Percentiles rank a stretch among this genome's conserved stretches.
These are phyloP conservation scores for Nipponia nippon DNA, from an alignment of 2,113 vertebrate species.

Conservation along the genomic window DNA sequence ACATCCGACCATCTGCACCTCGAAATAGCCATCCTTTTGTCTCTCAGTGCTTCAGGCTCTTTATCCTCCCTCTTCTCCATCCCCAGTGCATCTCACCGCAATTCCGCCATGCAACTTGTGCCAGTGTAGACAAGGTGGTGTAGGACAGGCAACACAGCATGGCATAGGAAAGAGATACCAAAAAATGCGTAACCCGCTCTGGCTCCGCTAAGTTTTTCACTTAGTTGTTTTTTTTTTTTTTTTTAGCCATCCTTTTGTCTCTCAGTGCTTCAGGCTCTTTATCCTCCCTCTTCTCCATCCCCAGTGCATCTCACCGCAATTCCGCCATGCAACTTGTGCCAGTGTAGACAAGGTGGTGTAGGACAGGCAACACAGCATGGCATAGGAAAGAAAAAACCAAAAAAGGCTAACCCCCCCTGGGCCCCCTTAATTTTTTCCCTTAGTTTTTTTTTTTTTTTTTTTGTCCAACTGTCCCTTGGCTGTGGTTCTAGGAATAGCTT, in stretches of 20 bases:
- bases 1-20: neutral
- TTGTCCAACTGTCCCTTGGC: neutral
- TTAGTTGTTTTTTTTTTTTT: too few species aligned
- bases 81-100: fast-evolving
- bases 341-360: neutral
- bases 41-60: neutral
- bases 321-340: neutral
- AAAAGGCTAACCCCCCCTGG: too few species aligned
- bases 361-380: neutral
- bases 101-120: neutral
- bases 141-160: neutral
- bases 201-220: neutral
- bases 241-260: neutral
- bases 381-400: too few species aligned
- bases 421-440: too few species aligned
- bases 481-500: neutral
- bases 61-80: neutral
- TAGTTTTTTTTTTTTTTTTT: neutral
- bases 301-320: fast-evolving
- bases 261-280: neutral
- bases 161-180: neutral
- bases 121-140: neutral
- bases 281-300: neutral
- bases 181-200: fast-evolving
- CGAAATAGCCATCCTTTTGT: neutral